Percentiles rank a stretch among this genome's conserved stretches.
phyloP scores from a whole-genome alignment of 2,797 vertebrate species.

The Hydrophis major region DNA sequence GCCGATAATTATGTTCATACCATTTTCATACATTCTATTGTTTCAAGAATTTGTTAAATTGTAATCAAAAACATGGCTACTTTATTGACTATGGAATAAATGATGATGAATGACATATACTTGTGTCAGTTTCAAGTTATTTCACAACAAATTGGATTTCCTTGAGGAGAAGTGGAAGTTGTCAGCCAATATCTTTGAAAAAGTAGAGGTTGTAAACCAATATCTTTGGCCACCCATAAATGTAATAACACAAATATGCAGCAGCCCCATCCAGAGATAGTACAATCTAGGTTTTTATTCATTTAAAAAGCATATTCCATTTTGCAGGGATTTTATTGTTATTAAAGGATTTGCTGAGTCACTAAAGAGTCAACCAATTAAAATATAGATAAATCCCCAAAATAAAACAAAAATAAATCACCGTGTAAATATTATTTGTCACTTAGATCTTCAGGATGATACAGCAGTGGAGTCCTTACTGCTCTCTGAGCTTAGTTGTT shows the following conservation, averaged over 20 bases:
- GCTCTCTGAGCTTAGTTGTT: background rate
- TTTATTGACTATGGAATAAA: background rate
- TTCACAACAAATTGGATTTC: background rate
- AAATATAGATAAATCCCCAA: background rate
- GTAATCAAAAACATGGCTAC: background rate
- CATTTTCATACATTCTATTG: background rate
- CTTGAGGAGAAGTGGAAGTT: background rate
- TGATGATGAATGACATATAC: background rate
- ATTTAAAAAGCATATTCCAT: background rate
- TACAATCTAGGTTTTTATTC: background rate
- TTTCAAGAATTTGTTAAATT: background rate
- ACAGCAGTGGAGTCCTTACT: background rate
- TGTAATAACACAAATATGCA: background rate
- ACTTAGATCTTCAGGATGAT: background rate
- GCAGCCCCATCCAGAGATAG: background rate
- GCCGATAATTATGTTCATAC: background rate
- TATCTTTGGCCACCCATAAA: background rate
- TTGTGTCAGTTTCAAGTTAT: background rate
- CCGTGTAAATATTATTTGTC: background rate
- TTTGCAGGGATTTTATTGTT: background rate
- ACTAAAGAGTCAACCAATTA: background rate
- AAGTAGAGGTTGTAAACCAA: background rate
- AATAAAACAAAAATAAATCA: background rate
- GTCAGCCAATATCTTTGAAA: background rate
- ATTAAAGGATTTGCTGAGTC: background rate